Conservation (phyloP, 2,888 invertebrate genomes). For the Strigamia transsilvanica region DNA sequence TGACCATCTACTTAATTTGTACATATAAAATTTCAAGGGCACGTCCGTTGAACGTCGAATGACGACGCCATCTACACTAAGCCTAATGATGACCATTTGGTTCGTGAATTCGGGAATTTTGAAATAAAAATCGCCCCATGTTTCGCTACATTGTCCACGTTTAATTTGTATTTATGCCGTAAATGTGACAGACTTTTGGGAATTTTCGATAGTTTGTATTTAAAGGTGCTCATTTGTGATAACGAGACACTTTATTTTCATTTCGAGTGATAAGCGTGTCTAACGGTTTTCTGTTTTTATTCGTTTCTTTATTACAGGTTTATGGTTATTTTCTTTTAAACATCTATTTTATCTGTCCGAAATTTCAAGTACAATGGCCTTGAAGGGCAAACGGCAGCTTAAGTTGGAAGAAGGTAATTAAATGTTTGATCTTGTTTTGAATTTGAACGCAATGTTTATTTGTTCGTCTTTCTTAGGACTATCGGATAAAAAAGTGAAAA, state of each 20-base stretch:
- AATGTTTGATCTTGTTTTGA: neutral
- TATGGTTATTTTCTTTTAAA: neutral
- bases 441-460: too few species aligned
- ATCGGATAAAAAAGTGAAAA: slow-evolving; percentile 54
- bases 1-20: neutral
- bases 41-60: neutral
- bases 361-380: neutral
- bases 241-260: too few species aligned
- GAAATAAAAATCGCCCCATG: neutral
- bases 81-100: neutral
- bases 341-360: neutral
- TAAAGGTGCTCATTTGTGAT: neutral
- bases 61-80: slow-evolving; percentile 13
- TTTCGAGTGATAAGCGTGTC: too few species aligned
- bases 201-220: neutral
- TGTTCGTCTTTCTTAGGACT: neutral
- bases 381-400: neutral
- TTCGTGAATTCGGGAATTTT: neutral
- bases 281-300: too few species aligned
- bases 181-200: neutral
- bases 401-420: neutral
- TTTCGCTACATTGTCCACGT: neutral
- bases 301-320: neutral
- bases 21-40: slow-evolving; percentile 1
- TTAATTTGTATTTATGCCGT: neutral